These are phyloP conservation scores for Oryzias melastigma DNA, from an alignment of 2,113 vertebrate species.

Conservation along the genomic window DNA sequence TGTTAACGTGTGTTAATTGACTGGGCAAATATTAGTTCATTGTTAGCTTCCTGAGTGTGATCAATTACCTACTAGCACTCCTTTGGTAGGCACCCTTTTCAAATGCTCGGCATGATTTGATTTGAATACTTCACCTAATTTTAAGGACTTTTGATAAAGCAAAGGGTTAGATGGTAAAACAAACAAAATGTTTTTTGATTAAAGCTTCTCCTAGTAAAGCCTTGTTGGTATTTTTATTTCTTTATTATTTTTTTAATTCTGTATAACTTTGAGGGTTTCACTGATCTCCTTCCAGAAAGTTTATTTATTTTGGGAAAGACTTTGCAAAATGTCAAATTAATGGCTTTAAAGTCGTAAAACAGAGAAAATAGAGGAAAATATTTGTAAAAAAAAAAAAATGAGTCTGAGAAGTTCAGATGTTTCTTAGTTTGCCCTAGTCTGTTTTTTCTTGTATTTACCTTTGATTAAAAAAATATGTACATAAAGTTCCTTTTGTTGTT, in stretches of 20 bases:
- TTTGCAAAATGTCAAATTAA: neutral
- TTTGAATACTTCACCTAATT: neutral
- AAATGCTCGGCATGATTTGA: neutral
- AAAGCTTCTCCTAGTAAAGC: neutral
- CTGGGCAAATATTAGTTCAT: slow-evolving; percentile 23
- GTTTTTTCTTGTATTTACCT: no score
- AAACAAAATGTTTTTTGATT: neutral
- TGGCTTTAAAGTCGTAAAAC: neutral
- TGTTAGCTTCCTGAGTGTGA: slow-evolving; percentile 20
- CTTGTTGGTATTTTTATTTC: accelerated
- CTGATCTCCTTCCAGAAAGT: neutral
- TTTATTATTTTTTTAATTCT: neutral
- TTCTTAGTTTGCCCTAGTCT: no score
- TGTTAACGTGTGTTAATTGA: slow-evolving; percentile 45
- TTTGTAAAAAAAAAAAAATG: no score
- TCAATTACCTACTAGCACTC: neutral
- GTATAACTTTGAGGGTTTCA: neutral
- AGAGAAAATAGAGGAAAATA: no score
- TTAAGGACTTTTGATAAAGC: neutral
- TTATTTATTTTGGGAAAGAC: neutral
- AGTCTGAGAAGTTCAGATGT: no score
- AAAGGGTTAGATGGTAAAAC: neutral
- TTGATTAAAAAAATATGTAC: no score
- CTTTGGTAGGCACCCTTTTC: neutral
- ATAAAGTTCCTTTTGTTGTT: no score